Evolutionary conservation across 2,113 vertebrate species (phyloP).

Genomic region (Misgurnus mizolepis): DNA sequence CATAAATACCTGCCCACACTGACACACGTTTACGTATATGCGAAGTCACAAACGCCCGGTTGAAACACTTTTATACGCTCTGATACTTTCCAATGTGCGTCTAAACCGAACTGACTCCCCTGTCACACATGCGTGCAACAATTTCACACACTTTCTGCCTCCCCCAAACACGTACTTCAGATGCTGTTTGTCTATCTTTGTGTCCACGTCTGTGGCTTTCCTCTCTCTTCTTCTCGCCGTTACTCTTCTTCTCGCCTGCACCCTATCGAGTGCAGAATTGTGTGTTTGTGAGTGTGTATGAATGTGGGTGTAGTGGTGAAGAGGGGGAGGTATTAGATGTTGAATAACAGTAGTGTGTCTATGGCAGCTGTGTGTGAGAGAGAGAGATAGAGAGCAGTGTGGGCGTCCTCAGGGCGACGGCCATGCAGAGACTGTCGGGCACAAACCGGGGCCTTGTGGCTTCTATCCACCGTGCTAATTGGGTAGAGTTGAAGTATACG

Average conservation of each 20-base stretch:
- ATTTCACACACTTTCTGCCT: constrained; percentile 29
- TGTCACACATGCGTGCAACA: constrained; percentile 1
- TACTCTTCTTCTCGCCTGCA: constrained; percentile 23
- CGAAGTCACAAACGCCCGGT: constrained; percentile 39
- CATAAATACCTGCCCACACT: constrained; percentile 58
- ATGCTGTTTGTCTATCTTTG: not conserved
- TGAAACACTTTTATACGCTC: constrained; percentile 31
- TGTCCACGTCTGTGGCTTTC: constrained; percentile 2
- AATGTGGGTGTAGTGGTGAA: constrained; percentile 55
- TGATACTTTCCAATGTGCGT: not conserved
- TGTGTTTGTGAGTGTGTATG: constrained; percentile 35
- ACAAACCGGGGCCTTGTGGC: constrained; percentile 45
- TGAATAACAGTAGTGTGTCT: constrained; percentile 56
- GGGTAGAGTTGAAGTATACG: constrained; percentile 46
- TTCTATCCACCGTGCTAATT: constrained; percentile 44
- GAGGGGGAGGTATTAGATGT: constrained; percentile 54
- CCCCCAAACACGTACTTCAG: constrained; percentile 18
- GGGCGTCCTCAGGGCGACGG: constrained; percentile 56
- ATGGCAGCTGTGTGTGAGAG: constrained; percentile 60
- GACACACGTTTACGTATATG: constrained; percentile 36
- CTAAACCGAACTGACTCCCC: not conserved
- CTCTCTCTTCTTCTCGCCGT: constrained; percentile 8
- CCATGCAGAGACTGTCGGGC: constrained; percentile 52
- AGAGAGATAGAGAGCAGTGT: constrained; percentile 54
- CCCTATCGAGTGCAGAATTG: constrained; percentile 46